Conservation (phyloP, 2,797 vertebrate species). For the Gymnoscopelus braueri region DNA sequence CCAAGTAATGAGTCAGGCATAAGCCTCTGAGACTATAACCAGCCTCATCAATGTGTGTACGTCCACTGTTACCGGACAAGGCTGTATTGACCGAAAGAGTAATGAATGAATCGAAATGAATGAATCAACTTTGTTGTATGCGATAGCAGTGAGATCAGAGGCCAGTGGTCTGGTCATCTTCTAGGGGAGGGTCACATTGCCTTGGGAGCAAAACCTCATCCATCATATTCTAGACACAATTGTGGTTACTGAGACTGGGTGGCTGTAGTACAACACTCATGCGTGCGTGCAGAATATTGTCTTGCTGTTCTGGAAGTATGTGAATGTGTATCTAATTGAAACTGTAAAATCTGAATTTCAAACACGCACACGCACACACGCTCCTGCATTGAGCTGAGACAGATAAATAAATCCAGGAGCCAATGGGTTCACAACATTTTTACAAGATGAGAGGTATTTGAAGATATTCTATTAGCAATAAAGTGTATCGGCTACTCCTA, state of each 20-base stretch:
- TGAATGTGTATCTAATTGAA: no score
- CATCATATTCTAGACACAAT: constrained; percentile 22
- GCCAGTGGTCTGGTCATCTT: constrained; percentile 18
- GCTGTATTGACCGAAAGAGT: constrained; percentile 31
- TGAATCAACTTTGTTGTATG: constrained; percentile 29
- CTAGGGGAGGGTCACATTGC: neutral
- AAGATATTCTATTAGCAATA: no score
- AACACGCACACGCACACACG: neutral
- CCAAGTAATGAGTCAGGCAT: neutral
- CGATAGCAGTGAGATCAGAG: constrained; percentile 18
- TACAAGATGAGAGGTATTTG: no score
- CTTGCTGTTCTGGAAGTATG: no score
- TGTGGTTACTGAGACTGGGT: neutral
- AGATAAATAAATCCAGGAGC: no score
- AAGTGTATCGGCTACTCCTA: no score
- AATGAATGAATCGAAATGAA: constrained; percentile 38
- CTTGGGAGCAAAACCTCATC: constrained; percentile 21
- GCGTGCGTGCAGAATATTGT: no score
- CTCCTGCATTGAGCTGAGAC: no score
- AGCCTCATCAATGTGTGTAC: constrained; percentile 39
- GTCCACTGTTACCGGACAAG: constrained; percentile 3
- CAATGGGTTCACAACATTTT: no score
- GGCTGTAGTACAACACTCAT: no score
- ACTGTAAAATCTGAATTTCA: no score
- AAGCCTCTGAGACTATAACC: constrained; percentile 31